Conservation (phyloP, 1,140 invertebrate species). For the Anagrus nilaparvatae region DNA sequence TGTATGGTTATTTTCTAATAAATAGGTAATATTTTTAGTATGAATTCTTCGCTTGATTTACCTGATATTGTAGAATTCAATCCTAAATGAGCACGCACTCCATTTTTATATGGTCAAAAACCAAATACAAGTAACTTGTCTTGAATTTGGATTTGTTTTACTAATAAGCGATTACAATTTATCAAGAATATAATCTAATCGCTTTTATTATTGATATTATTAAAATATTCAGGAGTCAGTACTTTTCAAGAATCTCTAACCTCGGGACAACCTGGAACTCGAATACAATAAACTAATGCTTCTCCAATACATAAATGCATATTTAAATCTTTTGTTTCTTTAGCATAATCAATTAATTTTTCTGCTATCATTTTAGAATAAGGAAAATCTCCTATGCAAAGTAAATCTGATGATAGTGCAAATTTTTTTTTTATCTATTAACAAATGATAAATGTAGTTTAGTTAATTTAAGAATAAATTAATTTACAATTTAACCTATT, state of each 20-base stretch:
- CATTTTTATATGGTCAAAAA: slow-evolving; percentile 65
- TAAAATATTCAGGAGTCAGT: slow-evolving; percentile 46
- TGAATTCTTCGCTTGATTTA: slow-evolving; percentile 66
- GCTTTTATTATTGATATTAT: slow-evolving; percentile 41
- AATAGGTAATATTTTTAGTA: slow-evolving; percentile 67
- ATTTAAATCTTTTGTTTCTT: slow-evolving; percentile 74
- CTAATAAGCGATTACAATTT: slow-evolving; percentile 58
- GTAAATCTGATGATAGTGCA: slow-evolving; percentile 55
- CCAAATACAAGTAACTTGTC: slow-evolving; percentile 82
- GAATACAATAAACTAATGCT: slow-evolving; percentile 69
- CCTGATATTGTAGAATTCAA: slow-evolving; percentile 68
- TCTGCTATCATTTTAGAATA: slow-evolving; percentile 58
- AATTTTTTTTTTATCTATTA: slow-evolving; percentile 59
- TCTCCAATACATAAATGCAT: slow-evolving; percentile 80
- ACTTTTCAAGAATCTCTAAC: slow-evolving; percentile 64
- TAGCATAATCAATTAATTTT: slow-evolving; percentile 60
- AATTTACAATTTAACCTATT: slow-evolving; percentile 7
- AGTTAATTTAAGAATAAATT: slow-evolving; percentile 9
- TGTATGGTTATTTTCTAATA: slow-evolving; percentile 63
- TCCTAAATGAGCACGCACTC: slow-evolving; percentile 52
- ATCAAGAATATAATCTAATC: slow-evolving; percentile 58
- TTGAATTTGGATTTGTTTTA: slow-evolving; percentile 72
- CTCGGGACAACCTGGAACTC: slow-evolving; percentile 61
- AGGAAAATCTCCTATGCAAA: slow-evolving; percentile 68
- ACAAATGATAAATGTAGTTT: neutral